Evolutionary conservation across 2,888 invertebrate species (phyloP), one percentile per base, ranked within the genome.

Genomic region (Dryococelus australis): DNA sequence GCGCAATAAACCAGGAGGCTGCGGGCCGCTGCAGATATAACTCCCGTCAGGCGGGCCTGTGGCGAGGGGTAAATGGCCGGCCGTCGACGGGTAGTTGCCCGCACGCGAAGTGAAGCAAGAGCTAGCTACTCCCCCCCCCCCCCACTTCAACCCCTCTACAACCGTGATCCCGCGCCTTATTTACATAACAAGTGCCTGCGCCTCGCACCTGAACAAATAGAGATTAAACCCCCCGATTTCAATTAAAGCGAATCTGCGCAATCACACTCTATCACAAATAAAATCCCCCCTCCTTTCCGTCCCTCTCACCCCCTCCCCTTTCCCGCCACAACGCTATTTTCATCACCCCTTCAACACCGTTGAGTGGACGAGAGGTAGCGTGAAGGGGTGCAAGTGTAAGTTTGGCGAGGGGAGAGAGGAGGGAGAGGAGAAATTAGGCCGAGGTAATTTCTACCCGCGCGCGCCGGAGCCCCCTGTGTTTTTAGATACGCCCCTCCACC

Each of bases 161-260:
- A n/a, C n/a, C n/a, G n/a, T n/a, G n/a, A n/a, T n/a, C n/a, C n/a
- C n/a, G n/a, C 65, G 65, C 65, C 65, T 65, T 65, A 65, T 65
- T 65, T 65, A 24, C 65, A 65, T 65, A 65, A 65, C 65, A 65
- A 65, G 65, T 65, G 65, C 65, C 65, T 65, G 5, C 65, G 24
- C 65, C 65, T 13, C 65, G 65, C 65, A 65, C 65, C 65, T 65
- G 65, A 65, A 65, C 65, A 65, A 65, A 65, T 65, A 65, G 65
- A 65, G 65, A 65, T 65, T 65, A 65, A 65, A 65, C 65, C 65
- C 65, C 65, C 65, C 65, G 65, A 65, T 65, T 65, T 65, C 65
- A 65, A 65, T 65, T 65, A 65, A 65, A 65, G 65, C 65, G 65
- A 65, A 65, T 65, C 65, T 65, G 65, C 65, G 65, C 65, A 65